These are phyloP conservation scores for Ericerus pela DNA, from an alignment of 1,140 invertebrate genomes.

Conservation along the genomic window DNA sequence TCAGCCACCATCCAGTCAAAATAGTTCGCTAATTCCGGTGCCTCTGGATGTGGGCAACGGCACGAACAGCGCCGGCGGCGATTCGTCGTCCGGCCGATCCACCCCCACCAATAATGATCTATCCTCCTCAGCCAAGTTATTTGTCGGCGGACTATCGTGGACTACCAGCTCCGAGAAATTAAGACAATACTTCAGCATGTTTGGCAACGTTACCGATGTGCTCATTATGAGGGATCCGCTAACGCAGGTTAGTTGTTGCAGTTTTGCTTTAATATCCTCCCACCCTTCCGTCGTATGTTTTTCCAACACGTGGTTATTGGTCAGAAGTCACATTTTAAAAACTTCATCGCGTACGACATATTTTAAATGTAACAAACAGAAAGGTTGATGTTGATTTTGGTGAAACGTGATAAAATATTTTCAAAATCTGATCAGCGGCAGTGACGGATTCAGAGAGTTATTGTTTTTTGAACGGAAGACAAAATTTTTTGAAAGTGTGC, in stretches of 20 bases:
- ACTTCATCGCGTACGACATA: neutral
- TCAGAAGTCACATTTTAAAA: neutral
- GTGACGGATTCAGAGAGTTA: too few relatives aligned
- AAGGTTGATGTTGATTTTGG: too few relatives aligned
- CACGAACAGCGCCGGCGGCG: constrained; percentile 26
- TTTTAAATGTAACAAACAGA: too few relatives aligned
- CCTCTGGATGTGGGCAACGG: constrained; percentile 22
- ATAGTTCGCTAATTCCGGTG: constrained; percentile 20
- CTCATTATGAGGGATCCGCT: constrained; percentile 88
- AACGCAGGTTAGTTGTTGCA: constrained; percentile 54
- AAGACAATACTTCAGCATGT: constrained; percentile 79
- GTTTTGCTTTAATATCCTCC: neutral
- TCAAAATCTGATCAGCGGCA: too few relatives aligned
- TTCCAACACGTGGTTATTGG: neutral
- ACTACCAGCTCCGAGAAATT: constrained; percentile 81
- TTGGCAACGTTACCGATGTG: constrained; percentile 78
- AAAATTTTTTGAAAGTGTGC: too few relatives aligned
- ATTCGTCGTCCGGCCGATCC: constrained; percentile 28
- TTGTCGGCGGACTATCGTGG: constrained; percentile 80
- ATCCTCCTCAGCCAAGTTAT: constrained; percentile 72
- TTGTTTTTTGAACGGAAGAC: too few relatives aligned
- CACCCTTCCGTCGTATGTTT: too few relatives aligned
- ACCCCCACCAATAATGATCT: constrained; percentile 30
- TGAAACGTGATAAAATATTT: too few relatives aligned
- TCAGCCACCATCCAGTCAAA: constrained; percentile 20